Evolutionary conservation across 2,888 invertebrate species (phyloP).

Genomic region (Octonoba sinensis): DNA sequence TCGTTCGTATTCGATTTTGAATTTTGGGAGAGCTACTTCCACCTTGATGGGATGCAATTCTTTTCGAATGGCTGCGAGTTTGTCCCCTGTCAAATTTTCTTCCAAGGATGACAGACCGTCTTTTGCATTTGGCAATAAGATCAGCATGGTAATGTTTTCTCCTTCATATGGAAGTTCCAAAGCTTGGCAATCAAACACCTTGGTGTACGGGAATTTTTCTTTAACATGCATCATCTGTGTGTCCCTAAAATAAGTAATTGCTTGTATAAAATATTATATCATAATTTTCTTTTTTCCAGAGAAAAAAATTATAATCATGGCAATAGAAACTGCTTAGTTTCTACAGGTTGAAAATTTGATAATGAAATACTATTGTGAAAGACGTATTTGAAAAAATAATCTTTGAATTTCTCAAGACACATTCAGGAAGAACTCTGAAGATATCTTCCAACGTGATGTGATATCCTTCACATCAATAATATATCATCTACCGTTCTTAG

Average conservation of each 20-base stretch:
- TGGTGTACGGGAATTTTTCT: slow-evolving; percentile 66
- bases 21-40: slow-evolving; percentile 60
- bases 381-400: no score
- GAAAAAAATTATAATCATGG: no score
- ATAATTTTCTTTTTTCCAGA: no score
- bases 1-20: slow-evolving; percentile 45
- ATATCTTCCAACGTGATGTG: no score
- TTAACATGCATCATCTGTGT: slow-evolving; percentile 56
- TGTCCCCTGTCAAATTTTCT: slow-evolving; percentile 10
- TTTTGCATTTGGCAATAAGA: slow-evolving; percentile 55
- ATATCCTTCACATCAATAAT: no score
- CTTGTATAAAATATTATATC: no score
- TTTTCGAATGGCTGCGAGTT: slow-evolving; percentile 16
- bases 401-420: no score
- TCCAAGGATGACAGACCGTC: slow-evolving; percentile 36
- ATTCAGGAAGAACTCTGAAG: no score
- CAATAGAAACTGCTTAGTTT: no score
- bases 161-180: slow-evolving; percentile 64
- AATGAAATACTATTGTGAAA: no score
- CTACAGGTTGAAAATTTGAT: no score
- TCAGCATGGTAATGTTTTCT: slow-evolving; percentile 54
- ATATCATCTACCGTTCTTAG: no score
- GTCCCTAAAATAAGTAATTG: slow-evolving; percentile 8
- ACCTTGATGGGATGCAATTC: slow-evolving; percentile 44
- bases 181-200: slow-evolving; percentile 20